These are phyloP conservation scores for Cuniculus paca DNA, from an alignment of 2,797 vertebrate species.

Conservation along the genomic window DNA sequence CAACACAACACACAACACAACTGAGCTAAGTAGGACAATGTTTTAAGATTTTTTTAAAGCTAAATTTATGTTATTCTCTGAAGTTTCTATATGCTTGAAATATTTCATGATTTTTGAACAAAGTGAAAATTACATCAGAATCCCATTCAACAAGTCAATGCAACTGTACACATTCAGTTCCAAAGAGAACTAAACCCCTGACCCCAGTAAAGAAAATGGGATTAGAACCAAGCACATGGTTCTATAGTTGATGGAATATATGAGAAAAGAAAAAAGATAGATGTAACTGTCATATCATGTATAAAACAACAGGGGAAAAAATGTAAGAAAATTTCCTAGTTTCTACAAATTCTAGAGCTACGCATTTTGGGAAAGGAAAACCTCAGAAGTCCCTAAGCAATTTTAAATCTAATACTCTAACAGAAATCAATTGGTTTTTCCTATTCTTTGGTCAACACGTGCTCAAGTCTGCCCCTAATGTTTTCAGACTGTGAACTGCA, in stretches of 20 bases:
- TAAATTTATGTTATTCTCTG: background rate
- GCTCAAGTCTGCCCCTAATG: background rate
- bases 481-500: background rate
- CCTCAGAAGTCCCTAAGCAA: background rate
- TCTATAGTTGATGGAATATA: background rate
- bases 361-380: background rate
- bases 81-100: background rate
- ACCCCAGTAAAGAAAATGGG: background rate
- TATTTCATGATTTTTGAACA: background rate
- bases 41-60: background rate
- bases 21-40: background rate
- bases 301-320: background rate
- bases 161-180: background rate
- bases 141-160: background rate
- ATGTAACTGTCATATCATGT: background rate
- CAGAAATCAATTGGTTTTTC: slow-evolving; percentile 19
- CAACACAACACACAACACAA: background rate
- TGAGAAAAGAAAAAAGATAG: background rate
- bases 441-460: slow-evolving; percentile 41
- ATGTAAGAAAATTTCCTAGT: slow-evolving; percentile 21
- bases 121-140: slow-evolving; percentile 1
- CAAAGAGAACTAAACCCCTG: background rate
- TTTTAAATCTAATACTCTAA: background rate
- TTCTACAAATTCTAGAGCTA: slow-evolving; percentile 30
- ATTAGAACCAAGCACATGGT: background rate